Conservation (phyloP, 2,113 vertebrate species). For the Cichladusa arquata region DNA sequence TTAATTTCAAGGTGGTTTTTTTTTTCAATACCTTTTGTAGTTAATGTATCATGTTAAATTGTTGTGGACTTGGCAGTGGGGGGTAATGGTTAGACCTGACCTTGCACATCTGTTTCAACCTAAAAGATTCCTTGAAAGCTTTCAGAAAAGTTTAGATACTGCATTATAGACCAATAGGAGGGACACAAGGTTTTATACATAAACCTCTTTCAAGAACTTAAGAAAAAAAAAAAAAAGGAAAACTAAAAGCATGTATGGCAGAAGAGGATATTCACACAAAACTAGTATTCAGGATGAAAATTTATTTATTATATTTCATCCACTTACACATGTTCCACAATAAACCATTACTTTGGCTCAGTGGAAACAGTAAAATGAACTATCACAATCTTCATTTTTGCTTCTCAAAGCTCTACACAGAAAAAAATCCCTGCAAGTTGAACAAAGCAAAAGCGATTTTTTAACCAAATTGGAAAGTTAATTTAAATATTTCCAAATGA, state of each 20-base stretch:
- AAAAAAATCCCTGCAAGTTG: not conserved
- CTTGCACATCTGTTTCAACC: not conserved
- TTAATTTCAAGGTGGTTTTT: not conserved
- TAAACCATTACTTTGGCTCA: not conserved
- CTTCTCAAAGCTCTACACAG: not conserved
- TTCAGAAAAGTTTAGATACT: not conserved
- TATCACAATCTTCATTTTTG: not conserved
- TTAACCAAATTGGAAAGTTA: not conserved
- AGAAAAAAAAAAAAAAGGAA: not conserved
- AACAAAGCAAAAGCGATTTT: not conserved
- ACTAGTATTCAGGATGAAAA: not conserved
- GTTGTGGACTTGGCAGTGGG: not conserved
- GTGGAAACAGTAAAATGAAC: not conserved
- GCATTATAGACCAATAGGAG: not conserved
- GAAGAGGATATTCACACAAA: not conserved
- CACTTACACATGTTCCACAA: not conserved
- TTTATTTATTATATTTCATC: not conserved
- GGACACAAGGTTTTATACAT: not conserved
- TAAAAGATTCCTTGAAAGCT: not conserved
- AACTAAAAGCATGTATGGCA: not conserved
- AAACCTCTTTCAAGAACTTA: accelerated
- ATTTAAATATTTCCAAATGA: not conserved
- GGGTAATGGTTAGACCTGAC: not conserved
- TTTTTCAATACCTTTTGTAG: not conserved
- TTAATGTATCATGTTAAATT: not conserved